Evolutionary conservation across 2,113 vertebrate genomes (phyloP).

Genomic region (Laterallus jamaicensis): DNA sequence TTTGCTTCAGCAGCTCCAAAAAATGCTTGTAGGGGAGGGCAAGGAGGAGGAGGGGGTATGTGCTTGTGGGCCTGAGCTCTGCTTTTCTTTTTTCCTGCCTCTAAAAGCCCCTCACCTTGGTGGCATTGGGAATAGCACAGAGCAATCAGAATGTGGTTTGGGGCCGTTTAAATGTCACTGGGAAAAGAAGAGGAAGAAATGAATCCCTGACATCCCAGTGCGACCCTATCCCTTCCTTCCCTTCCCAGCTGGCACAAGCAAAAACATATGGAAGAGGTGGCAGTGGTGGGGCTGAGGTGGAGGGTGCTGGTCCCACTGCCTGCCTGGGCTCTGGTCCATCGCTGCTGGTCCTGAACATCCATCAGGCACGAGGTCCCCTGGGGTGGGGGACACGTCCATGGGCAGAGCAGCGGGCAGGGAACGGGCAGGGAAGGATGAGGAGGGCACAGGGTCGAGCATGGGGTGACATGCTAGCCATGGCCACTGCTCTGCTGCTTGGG

Average conservation of each 20-base stretch:
- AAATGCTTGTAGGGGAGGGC: background rate
- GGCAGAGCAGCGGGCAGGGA: background rate
- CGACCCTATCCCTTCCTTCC: background rate
- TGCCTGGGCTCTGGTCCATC: rapidly evolving
- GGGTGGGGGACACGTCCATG: rapidly evolving
- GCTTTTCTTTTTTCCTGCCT: background rate
- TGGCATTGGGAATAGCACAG: background rate
- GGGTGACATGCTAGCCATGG: rapidly evolving
- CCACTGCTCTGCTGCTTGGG: background rate
- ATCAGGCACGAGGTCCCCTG: rapidly evolving
- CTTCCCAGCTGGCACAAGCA: background rate
- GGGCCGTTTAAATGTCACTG: background rate
- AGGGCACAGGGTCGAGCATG: rapidly evolving
- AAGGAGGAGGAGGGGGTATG: background rate
- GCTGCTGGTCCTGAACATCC: background rate
- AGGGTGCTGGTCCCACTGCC: background rate
- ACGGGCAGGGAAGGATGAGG: background rate
- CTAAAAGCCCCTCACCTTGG: background rate
- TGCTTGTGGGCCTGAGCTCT: background rate
- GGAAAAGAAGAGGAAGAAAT: background rate
- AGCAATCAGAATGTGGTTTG: background rate
- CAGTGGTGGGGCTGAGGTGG: rapidly evolving
- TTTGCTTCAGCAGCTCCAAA: background rate
- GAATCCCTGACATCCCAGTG: background rate
- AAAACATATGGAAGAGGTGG: background rate